Evolutionary conservation across 2,888 invertebrate species (phyloP).

Genomic region (Danaus chrysippus): DNA sequence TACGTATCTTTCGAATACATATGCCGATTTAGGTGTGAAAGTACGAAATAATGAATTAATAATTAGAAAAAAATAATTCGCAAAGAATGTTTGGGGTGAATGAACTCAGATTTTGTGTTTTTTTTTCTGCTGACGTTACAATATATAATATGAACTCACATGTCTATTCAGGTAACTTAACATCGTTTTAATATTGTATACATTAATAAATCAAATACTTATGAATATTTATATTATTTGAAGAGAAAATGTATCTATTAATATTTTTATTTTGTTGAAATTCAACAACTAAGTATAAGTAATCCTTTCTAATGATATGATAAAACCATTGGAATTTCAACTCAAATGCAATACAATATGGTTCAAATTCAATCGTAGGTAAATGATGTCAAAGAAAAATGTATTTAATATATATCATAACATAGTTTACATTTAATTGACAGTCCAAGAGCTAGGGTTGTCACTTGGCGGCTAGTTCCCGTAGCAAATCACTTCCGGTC

Average conservation of each 20-base stretch:
- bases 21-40: too few relatives aligned
- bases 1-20: too few relatives aligned
- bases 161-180: constrained; percentile 53
- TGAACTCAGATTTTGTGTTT: background rate
- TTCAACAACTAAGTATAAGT: constrained; percentile 30
- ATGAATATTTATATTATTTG: constrained; percentile 7
- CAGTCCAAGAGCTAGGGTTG: constrained; percentile 35
- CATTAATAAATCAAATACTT: constrained; percentile 48
- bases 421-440: background rate
- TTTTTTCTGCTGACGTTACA: constrained; percentile 45
- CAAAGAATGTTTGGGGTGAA: background rate
- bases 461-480: constrained; percentile 72
- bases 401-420: background rate
- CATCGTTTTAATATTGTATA: constrained; percentile 65
- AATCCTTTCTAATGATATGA: constrained; percentile 43
- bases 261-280: constrained; percentile 16
- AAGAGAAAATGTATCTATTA: background rate
- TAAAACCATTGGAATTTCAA: background rate
- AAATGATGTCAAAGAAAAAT: constrained; percentile 3
- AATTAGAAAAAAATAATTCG: background rate
- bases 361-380: constrained; percentile 52
- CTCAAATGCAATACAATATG: constrained; percentile 35
- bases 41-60: background rate
- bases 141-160: constrained; percentile 53
- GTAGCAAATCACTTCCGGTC: constrained; percentile 79